Evolutionary conservation across 1,140 invertebrate genomes (phyloP).

Genomic region (Drosophila takahashii): DNA sequence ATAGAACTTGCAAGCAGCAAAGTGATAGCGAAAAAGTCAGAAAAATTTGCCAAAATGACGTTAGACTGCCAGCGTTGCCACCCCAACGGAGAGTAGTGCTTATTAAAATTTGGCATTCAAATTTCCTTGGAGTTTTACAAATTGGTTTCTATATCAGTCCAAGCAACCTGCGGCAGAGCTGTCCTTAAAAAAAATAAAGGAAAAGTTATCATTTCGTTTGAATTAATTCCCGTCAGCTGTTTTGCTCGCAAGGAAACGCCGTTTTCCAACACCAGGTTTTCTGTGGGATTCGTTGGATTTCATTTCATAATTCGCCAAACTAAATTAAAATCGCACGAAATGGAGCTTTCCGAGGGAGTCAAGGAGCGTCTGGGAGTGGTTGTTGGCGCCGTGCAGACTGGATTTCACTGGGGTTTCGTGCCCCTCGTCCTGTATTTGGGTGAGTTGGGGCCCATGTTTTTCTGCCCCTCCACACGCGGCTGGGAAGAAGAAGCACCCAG

Average conservation of each 20-base stretch:
- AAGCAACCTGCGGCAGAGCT: neutral
- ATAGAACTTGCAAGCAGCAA: too few relatives aligned
- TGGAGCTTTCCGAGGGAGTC: constrained; percentile 69
- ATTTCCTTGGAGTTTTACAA: neutral
- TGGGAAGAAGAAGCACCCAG: constrained; percentile 35
- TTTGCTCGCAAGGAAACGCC: neutral
- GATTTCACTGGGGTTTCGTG: constrained; percentile 90
- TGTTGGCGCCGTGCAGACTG: constrained; percentile 86
- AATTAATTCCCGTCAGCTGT: neutral
- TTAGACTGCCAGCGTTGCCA: neutral
- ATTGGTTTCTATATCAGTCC: neutral
- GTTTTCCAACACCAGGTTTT: constrained; percentile 4
- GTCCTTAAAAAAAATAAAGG: neutral
- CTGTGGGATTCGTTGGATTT: constrained; percentile 6
- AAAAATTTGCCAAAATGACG: neutral
- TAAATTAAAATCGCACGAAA: constrained; percentile 25
- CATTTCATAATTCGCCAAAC: constrained; percentile 38
- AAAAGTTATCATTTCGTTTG: neutral
- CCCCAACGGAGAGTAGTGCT: neutral
- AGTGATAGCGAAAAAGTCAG: neutral
- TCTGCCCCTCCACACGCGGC: constrained; percentile 28
- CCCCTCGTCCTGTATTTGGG: constrained; percentile 89
- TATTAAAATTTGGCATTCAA: neutral
- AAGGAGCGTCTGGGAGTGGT: constrained; percentile 88
- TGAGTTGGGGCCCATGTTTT: constrained; percentile 80